Evolutionary conservation across 64 coral and sea anemone species (phyloP).

Genomic region (Pocillopora verrucosa): DNA sequence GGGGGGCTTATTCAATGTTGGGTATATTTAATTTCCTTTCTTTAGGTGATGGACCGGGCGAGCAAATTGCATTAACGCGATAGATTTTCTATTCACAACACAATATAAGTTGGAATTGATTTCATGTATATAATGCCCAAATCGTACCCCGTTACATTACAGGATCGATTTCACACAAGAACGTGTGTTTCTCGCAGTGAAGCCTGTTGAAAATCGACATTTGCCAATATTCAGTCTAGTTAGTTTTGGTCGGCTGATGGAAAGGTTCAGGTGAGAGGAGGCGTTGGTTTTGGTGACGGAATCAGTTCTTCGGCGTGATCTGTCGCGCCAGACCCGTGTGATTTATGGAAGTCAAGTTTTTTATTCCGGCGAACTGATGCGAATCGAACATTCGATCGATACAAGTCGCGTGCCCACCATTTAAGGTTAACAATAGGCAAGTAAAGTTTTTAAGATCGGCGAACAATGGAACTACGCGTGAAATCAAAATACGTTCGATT

Average conservation of each 20-base stretch:
- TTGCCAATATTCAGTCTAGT: neutral
- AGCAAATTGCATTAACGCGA: conserved; percentile 96
- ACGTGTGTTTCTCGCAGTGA: neutral
- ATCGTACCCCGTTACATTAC: conserved; percentile 56
- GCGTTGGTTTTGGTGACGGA: neutral
- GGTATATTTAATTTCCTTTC: conserved; percentile 94
- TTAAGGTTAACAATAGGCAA: conserved; percentile 1
- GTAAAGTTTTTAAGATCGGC: neutral
- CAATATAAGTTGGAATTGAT: conserved; percentile 56
- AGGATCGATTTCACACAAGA: conserved; percentile 49
- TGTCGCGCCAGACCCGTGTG: neutral
- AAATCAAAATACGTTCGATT: neutral
- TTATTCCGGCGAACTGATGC: neutral
- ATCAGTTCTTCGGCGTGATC: neutral
- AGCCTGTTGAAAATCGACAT: neutral
- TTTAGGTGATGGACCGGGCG: conserved; percentile 68
- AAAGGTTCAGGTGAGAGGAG: neutral
- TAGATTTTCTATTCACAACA: conserved; percentile 77
- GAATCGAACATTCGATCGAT: conserved; percentile 16
- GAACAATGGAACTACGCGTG: conserved; percentile 7
- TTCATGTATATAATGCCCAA: conserved; percentile 99
- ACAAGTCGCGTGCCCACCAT: conserved; percentile 31
- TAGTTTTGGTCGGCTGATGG: neutral
- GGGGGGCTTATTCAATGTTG: conserved; percentile 79
- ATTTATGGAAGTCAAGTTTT: neutral